Evolutionary conservation across 2,113 vertebrate species (phyloP), one percentile per base, ranked within the genome.

Genomic region (Malurus melanocephalus): DNA sequence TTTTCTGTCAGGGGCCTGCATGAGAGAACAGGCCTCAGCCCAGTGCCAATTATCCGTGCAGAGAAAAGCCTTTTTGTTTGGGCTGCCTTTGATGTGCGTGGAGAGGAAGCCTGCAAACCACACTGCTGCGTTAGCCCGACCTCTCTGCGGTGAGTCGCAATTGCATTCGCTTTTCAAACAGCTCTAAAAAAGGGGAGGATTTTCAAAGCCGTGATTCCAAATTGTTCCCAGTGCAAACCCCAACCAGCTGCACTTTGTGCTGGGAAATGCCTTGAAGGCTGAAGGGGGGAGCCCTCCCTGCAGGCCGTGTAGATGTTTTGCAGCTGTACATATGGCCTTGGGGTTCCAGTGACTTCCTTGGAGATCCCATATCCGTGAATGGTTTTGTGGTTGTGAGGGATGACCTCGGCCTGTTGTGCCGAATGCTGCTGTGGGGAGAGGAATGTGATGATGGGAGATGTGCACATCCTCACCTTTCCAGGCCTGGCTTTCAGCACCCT

Each of bases 71-170:
- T 74, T 84, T 86, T 75, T 49, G 46, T 84, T 81, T 59, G 77
- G 23, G 75, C 77, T 88, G 72, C 62, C 77, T 94, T 95, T 90
- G 77, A 90, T 84, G 45, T 87, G 53, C 76, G 32, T 79, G 2
- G 8, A 66, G 48, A 60, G 62, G 84, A 92, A 95, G 75, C 17
- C 5, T 13, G n/a, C 21, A 73, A 89, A 87, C 84, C 87, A 40
- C 57, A 15, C 4, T 43, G 79, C 62, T 82, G 64, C 8, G 74
- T 87, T 76, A 66, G 51, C 85, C 85, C 73, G 81, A 89, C 84
- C 67, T 85, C 80, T 84, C 78, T 1, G 13, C 1, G 1, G 35
- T 53, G 53, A 76, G 51, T 66, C 90, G 45, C 66, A 64, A 19
- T 57, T 33, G 43, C 86, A 61, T 88, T 32, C 62, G 26, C 26